Evolutionary conservation across 2,113 vertebrate genomes (phyloP).

Genomic region (Redunca redunca): DNA sequence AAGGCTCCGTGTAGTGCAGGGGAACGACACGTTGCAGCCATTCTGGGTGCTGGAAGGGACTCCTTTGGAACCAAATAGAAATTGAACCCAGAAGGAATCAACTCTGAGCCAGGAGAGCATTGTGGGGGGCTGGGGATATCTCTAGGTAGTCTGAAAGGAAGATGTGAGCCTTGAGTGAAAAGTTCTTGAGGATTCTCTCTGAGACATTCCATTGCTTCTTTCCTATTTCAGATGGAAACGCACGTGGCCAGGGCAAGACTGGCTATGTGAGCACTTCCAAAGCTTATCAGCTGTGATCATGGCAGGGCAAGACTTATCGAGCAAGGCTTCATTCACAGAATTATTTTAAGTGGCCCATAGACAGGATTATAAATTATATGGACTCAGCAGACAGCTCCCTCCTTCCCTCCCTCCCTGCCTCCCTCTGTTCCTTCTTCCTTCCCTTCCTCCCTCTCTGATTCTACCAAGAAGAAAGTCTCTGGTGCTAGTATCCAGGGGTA

Average conservation of each 20-base stretch:
- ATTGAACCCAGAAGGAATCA: neutral
- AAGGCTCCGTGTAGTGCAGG: neutral
- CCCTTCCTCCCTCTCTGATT: neutral
- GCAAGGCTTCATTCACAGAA: neutral
- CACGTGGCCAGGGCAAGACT: neutral
- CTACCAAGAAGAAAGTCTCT: neutral
- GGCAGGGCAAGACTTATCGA: rapidly evolving
- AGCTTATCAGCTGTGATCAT: neutral
- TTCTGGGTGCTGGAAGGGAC: neutral
- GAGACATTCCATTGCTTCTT: neutral
- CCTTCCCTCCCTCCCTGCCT: neutral
- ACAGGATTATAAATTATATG: neutral
- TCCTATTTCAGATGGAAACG: neutral
- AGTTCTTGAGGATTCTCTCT: neutral
- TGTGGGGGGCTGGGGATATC: rapidly evolving
- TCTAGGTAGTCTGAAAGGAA: neutral
- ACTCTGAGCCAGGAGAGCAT: neutral
- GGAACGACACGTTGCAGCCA: rapidly evolving
- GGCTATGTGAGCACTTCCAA: neutral
- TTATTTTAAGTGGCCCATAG: neutral
- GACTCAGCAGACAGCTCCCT: neutral
- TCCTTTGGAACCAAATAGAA: neutral
- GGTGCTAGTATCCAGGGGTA: neutral
- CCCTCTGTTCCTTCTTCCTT: rapidly evolving
- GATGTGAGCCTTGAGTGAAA: neutral